A percentile compares a stretch with the other conserved stretches of the same genome.
Evolutionary conservation across 1,140 invertebrate species (phyloP).

Genomic region (Drosophila micromelanica): DNA sequence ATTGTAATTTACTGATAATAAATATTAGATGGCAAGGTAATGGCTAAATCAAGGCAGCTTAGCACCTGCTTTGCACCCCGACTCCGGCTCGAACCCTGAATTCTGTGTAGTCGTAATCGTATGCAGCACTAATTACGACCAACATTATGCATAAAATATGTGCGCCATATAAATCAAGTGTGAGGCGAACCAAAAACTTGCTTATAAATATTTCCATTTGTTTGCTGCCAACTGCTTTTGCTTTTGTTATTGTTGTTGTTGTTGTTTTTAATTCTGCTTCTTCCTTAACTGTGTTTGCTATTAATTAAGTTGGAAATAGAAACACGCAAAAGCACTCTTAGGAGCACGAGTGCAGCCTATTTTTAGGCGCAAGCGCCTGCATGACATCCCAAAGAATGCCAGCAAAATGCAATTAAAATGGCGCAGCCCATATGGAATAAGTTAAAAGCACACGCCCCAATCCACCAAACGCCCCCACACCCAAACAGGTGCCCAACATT

Average conservation of each 20-base stretch:
- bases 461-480: neutral
- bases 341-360: constrained; percentile 55
- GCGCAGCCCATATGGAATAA: constrained; percentile 61
- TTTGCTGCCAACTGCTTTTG: neutral
- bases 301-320: constrained; percentile 80
- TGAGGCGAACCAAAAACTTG: constrained; percentile 54
- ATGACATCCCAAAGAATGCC: constrained; percentile 57
- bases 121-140: constrained; percentile 71
- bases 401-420: constrained; percentile 77
- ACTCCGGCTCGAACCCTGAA: neutral
- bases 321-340: constrained; percentile 82
- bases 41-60: constrained; percentile 42
- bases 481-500: constrained; percentile 63
- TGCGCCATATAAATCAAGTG: constrained; percentile 71
- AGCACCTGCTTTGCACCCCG: neutral
- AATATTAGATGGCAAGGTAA: constrained; percentile 68
- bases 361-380: constrained; percentile 64
- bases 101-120: constrained; percentile 20
- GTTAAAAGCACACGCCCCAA: constrained; percentile 37
- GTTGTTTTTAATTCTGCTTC: constrained; percentile 10
- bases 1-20: constrained; percentile 82
- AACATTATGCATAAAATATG: constrained; percentile 78
- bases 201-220: constrained; percentile 57
- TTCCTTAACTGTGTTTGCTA: constrained; percentile 68
- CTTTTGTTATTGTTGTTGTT: constrained; percentile 7